These are phyloP conservation scores for Drosophila oshimai DNA, from an alignment of 1,140 invertebrate species.

Conservation along the genomic window DNA sequence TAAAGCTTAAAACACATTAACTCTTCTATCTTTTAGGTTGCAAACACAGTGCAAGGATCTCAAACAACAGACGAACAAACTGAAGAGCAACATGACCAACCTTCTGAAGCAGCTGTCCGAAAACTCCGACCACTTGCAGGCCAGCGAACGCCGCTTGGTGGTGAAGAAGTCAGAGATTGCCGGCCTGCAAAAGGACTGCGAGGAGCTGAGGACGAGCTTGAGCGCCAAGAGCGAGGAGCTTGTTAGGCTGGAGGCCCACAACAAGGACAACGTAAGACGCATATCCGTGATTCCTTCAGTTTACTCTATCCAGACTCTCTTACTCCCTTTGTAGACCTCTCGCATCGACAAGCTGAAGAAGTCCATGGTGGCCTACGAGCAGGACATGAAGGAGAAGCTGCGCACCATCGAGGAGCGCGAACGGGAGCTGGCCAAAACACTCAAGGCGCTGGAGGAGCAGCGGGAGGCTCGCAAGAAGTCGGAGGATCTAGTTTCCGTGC, in stretches of 20 bases:
- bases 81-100: slow-evolving; percentile 67
- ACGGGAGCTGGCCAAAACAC: slow-evolving; percentile 59
- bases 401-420: slow-evolving; percentile 71
- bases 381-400: slow-evolving; percentile 71
- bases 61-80: slow-evolving; percentile 60
- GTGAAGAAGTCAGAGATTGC: slow-evolving; percentile 68
- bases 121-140: slow-evolving; percentile 59
- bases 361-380: slow-evolving; percentile 66
- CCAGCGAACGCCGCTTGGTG: slow-evolving; percentile 60
- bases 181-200: slow-evolving; percentile 52
- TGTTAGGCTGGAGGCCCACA: slow-evolving; percentile 48
- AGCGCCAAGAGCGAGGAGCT: slow-evolving; percentile 60
- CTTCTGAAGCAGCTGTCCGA: slow-evolving; percentile 73
- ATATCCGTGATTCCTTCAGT: too few relatives aligned
- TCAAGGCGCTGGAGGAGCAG: slow-evolving; percentile 71
- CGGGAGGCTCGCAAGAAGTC: slow-evolving; percentile 73
- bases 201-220: slow-evolving; percentile 51
- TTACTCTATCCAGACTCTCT: not conserved
- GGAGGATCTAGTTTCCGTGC: slow-evolving; percentile 67
- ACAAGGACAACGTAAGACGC: slow-evolving; percentile 66
- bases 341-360: slow-evolving; percentile 79
- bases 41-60: slow-evolving; percentile 77
- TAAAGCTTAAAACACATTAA: not conserved
- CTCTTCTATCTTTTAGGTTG: slow-evolving; percentile 19
- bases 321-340: slow-evolving; percentile 14